These are phyloP conservation scores for Scaeva pyrastri DNA, from an alignment of 2,888 invertebrate species.

Conservation along the genomic window DNA sequence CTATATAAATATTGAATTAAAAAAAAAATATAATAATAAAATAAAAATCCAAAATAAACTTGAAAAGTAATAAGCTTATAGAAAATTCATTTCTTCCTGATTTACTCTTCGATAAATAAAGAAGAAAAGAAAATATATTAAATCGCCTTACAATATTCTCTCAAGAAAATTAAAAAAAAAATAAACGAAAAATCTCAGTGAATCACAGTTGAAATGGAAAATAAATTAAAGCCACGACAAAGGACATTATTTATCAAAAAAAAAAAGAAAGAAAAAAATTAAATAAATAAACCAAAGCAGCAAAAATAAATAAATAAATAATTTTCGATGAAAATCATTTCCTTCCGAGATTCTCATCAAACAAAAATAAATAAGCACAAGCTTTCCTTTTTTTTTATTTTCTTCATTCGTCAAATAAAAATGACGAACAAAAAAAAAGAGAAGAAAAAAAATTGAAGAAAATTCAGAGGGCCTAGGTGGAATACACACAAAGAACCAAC, in stretches of 20 bases:
- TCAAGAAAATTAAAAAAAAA: slow-evolving; percentile 16
- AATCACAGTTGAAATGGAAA: slow-evolving; percentile 39
- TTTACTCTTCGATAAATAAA: slow-evolving; percentile 28
- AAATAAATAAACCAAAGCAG: slow-evolving; percentile 19
- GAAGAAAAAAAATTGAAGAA: too few species aligned
- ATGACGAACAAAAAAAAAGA: slow-evolving; percentile 3
- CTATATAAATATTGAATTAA: background rate
- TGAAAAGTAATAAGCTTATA: slow-evolving; percentile 28
- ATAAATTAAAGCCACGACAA: slow-evolving; percentile 65
- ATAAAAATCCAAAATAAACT: background rate
- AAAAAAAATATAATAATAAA: slow-evolving; percentile 1
- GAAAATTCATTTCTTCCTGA: slow-evolving; percentile 33
- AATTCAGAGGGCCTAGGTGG: slow-evolving; percentile 36
- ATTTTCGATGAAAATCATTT: slow-evolving; percentile 66
- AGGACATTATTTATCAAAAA: slow-evolving; percentile 65
- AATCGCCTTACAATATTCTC: slow-evolving; percentile 31
- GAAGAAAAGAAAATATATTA: slow-evolving; percentile 25
- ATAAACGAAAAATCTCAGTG: slow-evolving; percentile 5
- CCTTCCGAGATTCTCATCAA: slow-evolving; percentile 66
- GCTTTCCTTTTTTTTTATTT: slow-evolving; percentile 25
- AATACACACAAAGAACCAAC: slow-evolving; percentile 18
- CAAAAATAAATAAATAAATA: slow-evolving; percentile 71
- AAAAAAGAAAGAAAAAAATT: slow-evolving; percentile 51
- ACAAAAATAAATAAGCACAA: slow-evolving; percentile 61
- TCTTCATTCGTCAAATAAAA: slow-evolving; percentile 15